Base-by-base conservation (phyloP, 2,797 vertebrate genomes). In the Danio choprae region DNA sequence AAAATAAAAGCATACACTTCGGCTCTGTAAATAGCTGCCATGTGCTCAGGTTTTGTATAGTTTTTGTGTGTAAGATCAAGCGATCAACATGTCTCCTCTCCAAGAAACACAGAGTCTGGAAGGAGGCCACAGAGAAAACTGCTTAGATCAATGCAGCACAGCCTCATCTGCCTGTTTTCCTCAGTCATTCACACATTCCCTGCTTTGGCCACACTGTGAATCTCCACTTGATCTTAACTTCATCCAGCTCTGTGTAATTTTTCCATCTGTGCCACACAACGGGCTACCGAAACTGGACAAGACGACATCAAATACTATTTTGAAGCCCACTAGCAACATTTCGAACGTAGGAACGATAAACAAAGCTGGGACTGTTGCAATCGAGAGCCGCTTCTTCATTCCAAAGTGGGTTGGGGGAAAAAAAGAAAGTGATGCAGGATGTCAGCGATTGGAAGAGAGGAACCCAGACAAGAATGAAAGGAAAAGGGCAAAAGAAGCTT, bases 41-140 rank as follows among this genome's bases (percentile, higher is more conserved):
- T 80, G 71, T 77, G 65, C 78, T 81, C 58, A 59, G 51, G 60
- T 74, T 76, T 62, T 73, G 67, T 68, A 71, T 13, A 64, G 73
- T 63, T 70, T 77, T 81, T 43, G 74, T 76, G 74, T 64, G 51
- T 58, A 62, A 67, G 62, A 69, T 60, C 53, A 73, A 85, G 64
- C 40, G 41, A 46, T 74, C 70, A 56, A 68, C 55, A 74, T 53
- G 55, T 69, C 72, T 62, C 43, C 68, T 41, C 51, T 82, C 80
- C 80, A 80, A 85, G 50, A 83, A 77, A 82, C 81, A 85, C 81
- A 83, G 56, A 80, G 56, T 80, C 78, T 77, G 73, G 77, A 72
- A 74, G 58, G 43, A 69, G 48, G 48, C 40, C n/a, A 50, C 13
- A 56, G 36, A 77, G 68, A 59, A 73, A 44, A 20, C 22, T 13